These are phyloP conservation scores for Anas platyrhynchos DNA, from an alignment of 2,113 vertebrate species.

Conservation along the genomic window DNA sequence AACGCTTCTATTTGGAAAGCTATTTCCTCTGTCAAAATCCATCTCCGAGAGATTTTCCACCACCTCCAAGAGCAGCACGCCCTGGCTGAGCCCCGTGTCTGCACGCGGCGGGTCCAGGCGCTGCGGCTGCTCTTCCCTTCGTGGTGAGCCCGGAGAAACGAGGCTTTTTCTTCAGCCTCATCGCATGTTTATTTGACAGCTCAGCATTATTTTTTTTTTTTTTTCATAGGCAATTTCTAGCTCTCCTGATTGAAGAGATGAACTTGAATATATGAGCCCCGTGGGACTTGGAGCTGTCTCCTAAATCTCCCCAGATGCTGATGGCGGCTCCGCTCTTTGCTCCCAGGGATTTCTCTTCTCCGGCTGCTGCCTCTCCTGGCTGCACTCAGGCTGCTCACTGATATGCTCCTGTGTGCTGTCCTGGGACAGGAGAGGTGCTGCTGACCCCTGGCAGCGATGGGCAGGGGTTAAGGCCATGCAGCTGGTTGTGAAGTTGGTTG, in stretches of 20 bases:
- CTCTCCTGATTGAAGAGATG: constrained; percentile 7
- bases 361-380: not conserved
- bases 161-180: not conserved
- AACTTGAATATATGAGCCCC: not conserved
- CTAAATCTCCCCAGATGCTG: constrained; percentile 33
- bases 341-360: not conserved
- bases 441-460: not conserved
- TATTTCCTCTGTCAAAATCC: not conserved
- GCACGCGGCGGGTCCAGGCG: not conserved
- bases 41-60: not conserved
- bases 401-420: rapidly evolving
- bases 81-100: no score
- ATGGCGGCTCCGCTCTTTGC: not conserved
- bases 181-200: not conserved
- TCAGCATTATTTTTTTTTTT: not conserved
- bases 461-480: not conserved
- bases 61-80: not conserved
- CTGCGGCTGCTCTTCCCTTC: not conserved
- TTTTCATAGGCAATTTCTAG: not conserved
- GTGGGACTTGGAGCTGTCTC: constrained; percentile 16
- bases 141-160: not conserved
- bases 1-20: not conserved
- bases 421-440: not conserved
- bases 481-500: not conserved
- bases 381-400: not conserved